Evolutionary conservation across 2,113 vertebrate genomes (phyloP).

Genomic region (Megaleporinus macrocephalus): DNA sequence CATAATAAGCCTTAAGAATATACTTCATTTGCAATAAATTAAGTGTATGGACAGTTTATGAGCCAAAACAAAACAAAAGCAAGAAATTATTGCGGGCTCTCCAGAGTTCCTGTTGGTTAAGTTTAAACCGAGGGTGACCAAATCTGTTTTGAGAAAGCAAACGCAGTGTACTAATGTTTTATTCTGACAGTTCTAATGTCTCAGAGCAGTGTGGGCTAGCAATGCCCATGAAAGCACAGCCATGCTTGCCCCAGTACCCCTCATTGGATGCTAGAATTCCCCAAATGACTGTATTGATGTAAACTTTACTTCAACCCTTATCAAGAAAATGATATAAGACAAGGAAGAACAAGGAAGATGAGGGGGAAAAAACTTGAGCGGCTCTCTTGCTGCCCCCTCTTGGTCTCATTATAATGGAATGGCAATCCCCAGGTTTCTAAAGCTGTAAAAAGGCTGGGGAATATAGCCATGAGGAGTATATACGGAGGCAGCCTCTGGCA

Average conservation of each 20-base stretch:
- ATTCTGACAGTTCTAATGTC: slow-evolving; percentile 4
- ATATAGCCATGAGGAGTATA: neutral
- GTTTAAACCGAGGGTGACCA: no score
- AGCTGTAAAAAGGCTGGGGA: neutral
- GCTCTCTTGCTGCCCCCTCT: neutral
- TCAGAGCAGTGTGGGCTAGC: neutral
- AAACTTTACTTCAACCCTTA: slow-evolving; percentile 5
- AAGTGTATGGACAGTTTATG: no score
- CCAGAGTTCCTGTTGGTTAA: no score
- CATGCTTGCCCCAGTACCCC: neutral
- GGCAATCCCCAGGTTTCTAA: neutral
- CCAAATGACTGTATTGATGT: slow-evolving; percentile 1
- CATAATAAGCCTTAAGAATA: no score
- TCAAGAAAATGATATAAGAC: neutral
- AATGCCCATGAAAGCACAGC: neutral
- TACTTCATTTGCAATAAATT: no score
- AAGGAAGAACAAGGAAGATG: neutral
- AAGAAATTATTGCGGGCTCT: no score
- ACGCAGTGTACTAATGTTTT: neutral
- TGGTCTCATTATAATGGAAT: slow-evolving; percentile 7
- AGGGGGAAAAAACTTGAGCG: neutral
- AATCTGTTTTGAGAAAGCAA: no score
- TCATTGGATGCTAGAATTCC: neutral
- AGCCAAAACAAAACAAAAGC: no score
- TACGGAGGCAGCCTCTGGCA: neutral